phyloP scores from a whole-genome alignment of 2,797 vertebrate genomes.

The Rhynchonycteris naso region DNA sequence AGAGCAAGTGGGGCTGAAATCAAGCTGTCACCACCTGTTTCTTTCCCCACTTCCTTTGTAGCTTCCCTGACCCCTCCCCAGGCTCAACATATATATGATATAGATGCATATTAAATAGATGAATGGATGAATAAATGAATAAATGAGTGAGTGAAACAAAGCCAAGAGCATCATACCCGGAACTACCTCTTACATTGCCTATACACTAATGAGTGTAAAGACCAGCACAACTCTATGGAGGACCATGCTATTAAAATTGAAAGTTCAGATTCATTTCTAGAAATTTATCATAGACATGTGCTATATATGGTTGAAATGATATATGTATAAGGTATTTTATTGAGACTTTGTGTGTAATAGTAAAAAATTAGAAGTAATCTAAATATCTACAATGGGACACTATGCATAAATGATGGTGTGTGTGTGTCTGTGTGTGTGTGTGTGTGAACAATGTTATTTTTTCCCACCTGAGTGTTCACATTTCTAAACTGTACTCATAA shows the following conservation, averaged over 20 bases:
- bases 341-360: background rate
- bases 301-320: background rate
- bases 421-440: too few species aligned
- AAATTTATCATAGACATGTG: background rate
- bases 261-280: constrained; percentile 34
- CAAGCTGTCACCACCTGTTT: background rate
- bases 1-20: background rate
- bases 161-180: background rate
- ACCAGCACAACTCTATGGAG: background rate
- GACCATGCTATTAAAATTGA: background rate
- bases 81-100: background rate
- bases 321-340: background rate
- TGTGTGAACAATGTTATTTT: constrained; percentile 3
- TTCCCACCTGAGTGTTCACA: background rate
- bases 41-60: background rate
- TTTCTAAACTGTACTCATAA: background rate
- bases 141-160: background rate
- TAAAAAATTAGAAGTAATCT: background rate
- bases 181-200: background rate
- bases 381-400: background rate
- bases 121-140: background rate
- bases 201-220: background rate
- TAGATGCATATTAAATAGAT: background rate
- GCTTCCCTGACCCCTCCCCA: background rate
- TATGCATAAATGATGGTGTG: background rate